Conservation (phyloP, 2,113 vertebrate genomes). For the Oxygymnocypris stewartii region DNA sequence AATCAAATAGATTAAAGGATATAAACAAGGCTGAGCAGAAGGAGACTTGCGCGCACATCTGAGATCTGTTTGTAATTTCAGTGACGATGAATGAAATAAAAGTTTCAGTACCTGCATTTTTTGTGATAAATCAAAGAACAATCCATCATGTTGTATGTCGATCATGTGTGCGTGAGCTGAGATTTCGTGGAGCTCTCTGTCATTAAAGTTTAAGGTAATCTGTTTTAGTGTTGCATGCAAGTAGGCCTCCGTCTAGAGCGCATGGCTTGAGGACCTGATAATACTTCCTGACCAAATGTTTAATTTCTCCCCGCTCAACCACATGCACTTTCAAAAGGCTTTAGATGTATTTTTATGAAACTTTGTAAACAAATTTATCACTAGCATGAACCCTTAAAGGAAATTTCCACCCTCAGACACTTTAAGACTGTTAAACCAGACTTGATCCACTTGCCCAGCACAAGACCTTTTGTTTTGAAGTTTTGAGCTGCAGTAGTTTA, state of each 20-base stretch:
- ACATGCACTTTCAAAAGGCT: slow-evolving; percentile 25
- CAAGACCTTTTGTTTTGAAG: background rate
- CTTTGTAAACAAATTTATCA: slow-evolving; percentile 39
- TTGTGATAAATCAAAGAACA: slow-evolving; percentile 35
- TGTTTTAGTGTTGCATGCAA: slow-evolving; percentile 34
- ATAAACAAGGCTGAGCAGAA: slow-evolving; percentile 32
- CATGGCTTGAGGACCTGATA: slow-evolving; percentile 41
- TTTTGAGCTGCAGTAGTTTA: background rate
- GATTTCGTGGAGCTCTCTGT: slow-evolving; percentile 4
- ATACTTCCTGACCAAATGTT: slow-evolving; percentile 43
- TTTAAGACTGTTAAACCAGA: slow-evolving; percentile 4
- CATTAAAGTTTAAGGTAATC: slow-evolving; percentile 37
- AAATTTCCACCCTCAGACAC: slow-evolving; percentile 26
- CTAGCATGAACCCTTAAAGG: slow-evolving; percentile 39
- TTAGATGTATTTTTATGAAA: slow-evolving; percentile 38
- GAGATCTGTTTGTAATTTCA: slow-evolving; percentile 34
- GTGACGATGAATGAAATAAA: slow-evolving; percentile 2
- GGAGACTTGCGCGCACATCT: slow-evolving; percentile 36
- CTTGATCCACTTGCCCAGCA: background rate
- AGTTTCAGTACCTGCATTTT: slow-evolving; percentile 50
- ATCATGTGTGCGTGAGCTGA: background rate
- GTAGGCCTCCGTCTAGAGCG: slow-evolving; percentile 34
- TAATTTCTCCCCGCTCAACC: slow-evolving; percentile 37
- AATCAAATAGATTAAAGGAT: slow-evolving; percentile 62
- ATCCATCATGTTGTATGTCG: background rate